Conservation (phyloP, 2,888 invertebrate species). For the Cylindroiulus punctatus region DNA sequence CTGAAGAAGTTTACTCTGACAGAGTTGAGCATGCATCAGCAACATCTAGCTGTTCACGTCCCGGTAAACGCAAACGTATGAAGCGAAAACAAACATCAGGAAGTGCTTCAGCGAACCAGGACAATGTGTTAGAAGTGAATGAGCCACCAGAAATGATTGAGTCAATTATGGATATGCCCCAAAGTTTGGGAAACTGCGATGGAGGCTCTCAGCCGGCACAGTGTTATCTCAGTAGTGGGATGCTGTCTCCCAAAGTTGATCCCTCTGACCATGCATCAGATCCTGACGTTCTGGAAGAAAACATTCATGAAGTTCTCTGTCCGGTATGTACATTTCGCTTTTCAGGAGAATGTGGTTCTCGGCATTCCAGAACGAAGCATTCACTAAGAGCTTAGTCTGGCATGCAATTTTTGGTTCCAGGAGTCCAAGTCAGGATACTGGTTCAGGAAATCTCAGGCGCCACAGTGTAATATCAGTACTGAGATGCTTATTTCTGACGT, state of each 20-base stretch:
- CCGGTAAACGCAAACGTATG: slow-evolving; percentile 35
- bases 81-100: neutral
- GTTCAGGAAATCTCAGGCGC: too few relatives aligned
- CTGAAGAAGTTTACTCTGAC: neutral
- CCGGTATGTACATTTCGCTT: slow-evolving; percentile 42
- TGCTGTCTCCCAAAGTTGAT: neutral
- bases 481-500: too few relatives aligned
- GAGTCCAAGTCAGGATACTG: too few relatives aligned
- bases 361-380: too few relatives aligned
- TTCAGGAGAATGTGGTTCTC: too few relatives aligned
- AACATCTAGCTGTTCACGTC: slow-evolving; percentile 16
- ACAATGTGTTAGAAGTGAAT: slow-evolving; percentile 1
- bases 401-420: too few relatives aligned
- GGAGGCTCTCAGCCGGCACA: neutral
- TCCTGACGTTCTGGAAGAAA: neutral
- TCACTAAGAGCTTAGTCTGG: too few relatives aligned
- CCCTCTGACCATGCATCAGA: neutral
- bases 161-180: slow-evolving; percentile 38
- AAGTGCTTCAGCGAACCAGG: slow-evolving; percentile 36
- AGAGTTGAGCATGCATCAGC: neutral
- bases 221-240: neutral
- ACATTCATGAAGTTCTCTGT: slow-evolving; percentile 37
- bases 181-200: neutral
- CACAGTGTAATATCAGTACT: too few relatives aligned
- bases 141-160: slow-evolving; percentile 36